These are phyloP conservation scores for Montipora sp. DNA, from an alignment of 64 coral and sea anemone species.

Conservation along the genomic window DNA sequence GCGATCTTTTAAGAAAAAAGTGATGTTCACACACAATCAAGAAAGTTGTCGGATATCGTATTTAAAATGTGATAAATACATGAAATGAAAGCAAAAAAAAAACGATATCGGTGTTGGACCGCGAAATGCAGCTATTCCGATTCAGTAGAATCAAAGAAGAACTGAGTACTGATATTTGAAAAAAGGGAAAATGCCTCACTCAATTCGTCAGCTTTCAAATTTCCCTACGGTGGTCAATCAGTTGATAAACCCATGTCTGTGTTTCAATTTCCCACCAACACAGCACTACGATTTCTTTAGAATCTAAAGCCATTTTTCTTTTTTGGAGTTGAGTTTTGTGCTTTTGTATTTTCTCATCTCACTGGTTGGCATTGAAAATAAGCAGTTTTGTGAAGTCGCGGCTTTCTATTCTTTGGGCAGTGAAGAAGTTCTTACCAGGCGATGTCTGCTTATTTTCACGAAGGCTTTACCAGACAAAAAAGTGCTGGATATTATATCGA, in stretches of 20 bases:
- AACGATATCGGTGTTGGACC: neutral
- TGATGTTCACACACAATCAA: neutral
- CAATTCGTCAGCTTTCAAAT: too few species aligned
- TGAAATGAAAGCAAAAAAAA: conserved; percentile 4
- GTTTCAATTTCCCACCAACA: too few species aligned
- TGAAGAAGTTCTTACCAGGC: neutral
- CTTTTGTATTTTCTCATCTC: too few species aligned
- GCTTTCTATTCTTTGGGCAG: neutral
- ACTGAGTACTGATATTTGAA: neutral
- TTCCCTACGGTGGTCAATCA: too few species aligned
- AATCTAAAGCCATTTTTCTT: too few species aligned
- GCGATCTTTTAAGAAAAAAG: neutral
- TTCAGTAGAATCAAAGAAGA: neutral
- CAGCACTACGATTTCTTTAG: too few species aligned
- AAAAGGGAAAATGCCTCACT: neutral
- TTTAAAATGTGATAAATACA: neutral
- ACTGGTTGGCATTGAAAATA: neutral
- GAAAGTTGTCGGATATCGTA: neutral
- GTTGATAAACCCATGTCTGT: too few species aligned
- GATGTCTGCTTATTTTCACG: neutral
- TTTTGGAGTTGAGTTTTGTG: too few species aligned
- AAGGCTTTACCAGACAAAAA: neutral
- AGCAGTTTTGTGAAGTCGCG: neutral
- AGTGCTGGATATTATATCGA: neutral
- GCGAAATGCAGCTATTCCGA: neutral